phyloP scores from a whole-genome alignment of 2,888 invertebrate species.

The Orchestes rusci region DNA sequence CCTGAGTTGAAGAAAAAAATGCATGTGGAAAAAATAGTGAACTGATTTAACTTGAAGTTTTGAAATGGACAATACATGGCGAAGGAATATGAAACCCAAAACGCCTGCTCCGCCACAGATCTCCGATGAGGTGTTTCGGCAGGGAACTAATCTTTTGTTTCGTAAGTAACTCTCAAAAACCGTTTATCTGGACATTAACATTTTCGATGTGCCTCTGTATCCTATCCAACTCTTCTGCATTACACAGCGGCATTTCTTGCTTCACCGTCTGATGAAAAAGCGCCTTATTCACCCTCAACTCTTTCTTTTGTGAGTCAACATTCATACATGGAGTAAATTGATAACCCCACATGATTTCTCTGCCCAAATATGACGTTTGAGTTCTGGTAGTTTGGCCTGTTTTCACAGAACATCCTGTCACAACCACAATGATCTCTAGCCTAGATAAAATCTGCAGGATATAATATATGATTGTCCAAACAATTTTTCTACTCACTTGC shows the following conservation, averaged over 20 bases:
- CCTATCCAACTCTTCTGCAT: conserved; percentile 76
- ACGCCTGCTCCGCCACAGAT: too few species aligned
- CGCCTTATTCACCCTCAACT: conserved; percentile 54
- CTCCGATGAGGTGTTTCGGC: too few species aligned
- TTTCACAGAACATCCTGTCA: conserved; percentile 71
- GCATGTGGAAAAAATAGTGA: too few species aligned
- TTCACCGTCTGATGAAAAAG: conserved; percentile 56
- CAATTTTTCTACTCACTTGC: conserved; percentile 38
- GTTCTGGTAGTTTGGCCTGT: conserved; percentile 66
- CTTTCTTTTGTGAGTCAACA: conserved; percentile 51
- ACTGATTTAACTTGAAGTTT: too few species aligned
- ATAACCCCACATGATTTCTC: conserved; percentile 77
- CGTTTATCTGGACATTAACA: too few species aligned
- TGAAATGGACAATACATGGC: too few species aligned
- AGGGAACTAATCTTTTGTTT: too few species aligned
- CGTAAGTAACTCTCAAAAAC: too few species aligned
- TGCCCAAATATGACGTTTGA: conserved; percentile 66
- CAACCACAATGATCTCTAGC: conserved; percentile 70
- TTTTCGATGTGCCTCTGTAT: too few species aligned
- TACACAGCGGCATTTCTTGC: conserved; percentile 72
- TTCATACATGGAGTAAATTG: conserved; percentile 50
- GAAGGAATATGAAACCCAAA: too few species aligned
- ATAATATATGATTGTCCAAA: too few species aligned
- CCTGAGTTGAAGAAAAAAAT: too few species aligned
- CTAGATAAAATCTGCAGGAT: conserved; percentile 48